phyloP scores from a whole-genome alignment of 1,140 invertebrate species.

The Cherax destructor region DNA sequence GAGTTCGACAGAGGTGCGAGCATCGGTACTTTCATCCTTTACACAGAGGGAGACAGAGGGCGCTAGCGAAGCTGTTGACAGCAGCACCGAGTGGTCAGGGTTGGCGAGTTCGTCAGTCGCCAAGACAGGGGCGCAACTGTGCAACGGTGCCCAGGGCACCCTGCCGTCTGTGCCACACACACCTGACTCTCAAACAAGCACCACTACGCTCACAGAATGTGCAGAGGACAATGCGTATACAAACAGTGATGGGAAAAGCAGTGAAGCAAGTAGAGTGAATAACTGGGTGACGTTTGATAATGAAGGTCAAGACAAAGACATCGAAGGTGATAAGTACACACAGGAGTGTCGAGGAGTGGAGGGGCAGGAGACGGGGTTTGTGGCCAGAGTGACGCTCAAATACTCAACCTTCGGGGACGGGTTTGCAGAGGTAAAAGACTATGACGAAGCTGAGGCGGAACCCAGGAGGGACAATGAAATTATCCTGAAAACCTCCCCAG shows the following conservation, averaged over 20 bases:
- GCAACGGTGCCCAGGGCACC: constrained; percentile 46
- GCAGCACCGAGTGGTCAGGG: constrained; percentile 1
- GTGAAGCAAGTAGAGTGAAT: constrained; percentile 26
- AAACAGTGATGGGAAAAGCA: constrained; percentile 12
- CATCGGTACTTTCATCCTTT: background rate
- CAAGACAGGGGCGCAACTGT: constrained; percentile 47
- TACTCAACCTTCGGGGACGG: constrained; percentile 13
- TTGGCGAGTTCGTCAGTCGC: constrained; percentile 52
- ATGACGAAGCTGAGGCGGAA: background rate
- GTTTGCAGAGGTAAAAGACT: background rate
- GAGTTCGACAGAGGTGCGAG: background rate
- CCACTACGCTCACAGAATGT: background rate
- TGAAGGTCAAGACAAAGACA: constrained; percentile 49
- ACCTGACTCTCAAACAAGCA: background rate
- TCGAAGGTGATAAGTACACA: constrained; percentile 10
- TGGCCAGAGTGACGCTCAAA: constrained; percentile 15
- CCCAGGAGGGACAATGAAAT: background rate
- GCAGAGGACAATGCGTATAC: background rate
- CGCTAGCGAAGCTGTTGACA: constrained; percentile 24
- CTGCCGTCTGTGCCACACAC: constrained; percentile 14
- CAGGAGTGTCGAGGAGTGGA: constrained; percentile 19
- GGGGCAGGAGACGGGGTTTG: background rate
- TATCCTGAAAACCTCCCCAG: constrained; percentile 29
- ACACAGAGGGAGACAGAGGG: constrained; percentile 18
- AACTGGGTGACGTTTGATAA: constrained; percentile 39